Evolutionary conservation across 2,797 vertebrate genomes (phyloP), one percentile per base, ranked within the genome.

Genomic region (Characodon lateralis): DNA sequence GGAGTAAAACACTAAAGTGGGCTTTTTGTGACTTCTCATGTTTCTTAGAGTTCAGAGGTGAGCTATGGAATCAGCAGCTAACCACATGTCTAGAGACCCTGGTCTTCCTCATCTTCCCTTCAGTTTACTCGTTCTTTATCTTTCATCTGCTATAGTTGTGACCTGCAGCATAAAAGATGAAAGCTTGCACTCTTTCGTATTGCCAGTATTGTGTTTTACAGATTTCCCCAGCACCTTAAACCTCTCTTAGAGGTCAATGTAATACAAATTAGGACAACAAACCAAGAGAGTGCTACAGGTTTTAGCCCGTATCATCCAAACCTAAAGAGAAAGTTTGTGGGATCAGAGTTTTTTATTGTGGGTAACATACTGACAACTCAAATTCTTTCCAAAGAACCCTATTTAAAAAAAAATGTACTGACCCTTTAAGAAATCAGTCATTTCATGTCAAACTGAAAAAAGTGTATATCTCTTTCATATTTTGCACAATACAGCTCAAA

Each of bases 31-130:
- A 35, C 76, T 76, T 5, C 86, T 91, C 77, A 24, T 84, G 91
- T 89, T 94, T 89, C 88, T 74, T 77, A 71, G 85, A 79, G 83
- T 80, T 89, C 78, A 77, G 80, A 79, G 31, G 75, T 71, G 85
- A 91, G 78, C 85, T 74, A 83, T 90, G 86, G 86, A 85, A 87
- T 78, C 94, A 94, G 90, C 87, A 94, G 94, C 88, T 86, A 87
- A 88, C 88, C 93, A 94, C 89, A 93, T 95, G 93, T 89, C 78
- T 20, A 77, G 69, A 82, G 71, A 82, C 74, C 66, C 84, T 77
- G 78, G 75, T 73, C 71, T 83, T 26, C 71, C 72, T 74, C n/a
- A 14, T 73, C 66, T 70, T 63, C n/a, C 70, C 77, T 72, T 66
- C 71, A 55, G 82, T 83, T 24, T 65, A 28, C 75, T 82, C 48